A percentile compares a stretch with the other conserved stretches of the same genome.
phyloP scores from a whole-genome alignment of 2,888 invertebrate genomes.

The Hyposoter didymator region DNA sequence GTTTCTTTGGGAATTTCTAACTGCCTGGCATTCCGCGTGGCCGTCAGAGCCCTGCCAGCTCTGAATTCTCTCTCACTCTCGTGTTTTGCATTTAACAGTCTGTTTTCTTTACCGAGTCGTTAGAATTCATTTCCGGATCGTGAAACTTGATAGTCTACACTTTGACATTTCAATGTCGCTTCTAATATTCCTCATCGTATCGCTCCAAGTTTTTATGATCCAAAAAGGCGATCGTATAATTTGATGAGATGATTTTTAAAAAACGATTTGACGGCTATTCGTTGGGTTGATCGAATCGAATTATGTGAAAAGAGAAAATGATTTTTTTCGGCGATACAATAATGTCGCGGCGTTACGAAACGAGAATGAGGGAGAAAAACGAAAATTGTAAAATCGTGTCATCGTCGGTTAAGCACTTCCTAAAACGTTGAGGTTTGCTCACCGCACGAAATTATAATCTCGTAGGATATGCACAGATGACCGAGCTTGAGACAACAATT shows the following conservation, averaged over 20 bases:
- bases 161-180: constrained; percentile 17
- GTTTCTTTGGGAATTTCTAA: constrained; percentile 10
- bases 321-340: too few species aligned
- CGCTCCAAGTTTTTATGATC: not conserved
- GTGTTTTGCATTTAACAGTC: not conserved
- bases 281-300: not conserved
- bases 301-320: not conserved
- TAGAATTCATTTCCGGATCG: constrained; percentile 62
- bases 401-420: constrained; percentile 19
- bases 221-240: not conserved
- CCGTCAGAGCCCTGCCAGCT: constrained; percentile 36
- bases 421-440: constrained; percentile 41
- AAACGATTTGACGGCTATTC: too few species aligned
- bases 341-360: not conserved
- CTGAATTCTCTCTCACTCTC: constrained; percentile 40
- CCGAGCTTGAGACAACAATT: constrained; percentile 21
- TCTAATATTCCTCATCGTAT: not conserved
- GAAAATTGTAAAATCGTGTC: constrained; percentile 10
- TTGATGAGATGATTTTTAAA: not conserved
- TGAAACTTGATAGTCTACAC: constrained; percentile 29
- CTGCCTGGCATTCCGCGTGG: constrained; percentile 33
- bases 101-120: constrained; percentile 1
- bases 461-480: not conserved
- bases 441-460: constrained; percentile 17
- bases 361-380: not conserved